Evolutionary conservation across 2,797 vertebrate genomes (phyloP).

Genomic region (Chelon labrosus): DNA sequence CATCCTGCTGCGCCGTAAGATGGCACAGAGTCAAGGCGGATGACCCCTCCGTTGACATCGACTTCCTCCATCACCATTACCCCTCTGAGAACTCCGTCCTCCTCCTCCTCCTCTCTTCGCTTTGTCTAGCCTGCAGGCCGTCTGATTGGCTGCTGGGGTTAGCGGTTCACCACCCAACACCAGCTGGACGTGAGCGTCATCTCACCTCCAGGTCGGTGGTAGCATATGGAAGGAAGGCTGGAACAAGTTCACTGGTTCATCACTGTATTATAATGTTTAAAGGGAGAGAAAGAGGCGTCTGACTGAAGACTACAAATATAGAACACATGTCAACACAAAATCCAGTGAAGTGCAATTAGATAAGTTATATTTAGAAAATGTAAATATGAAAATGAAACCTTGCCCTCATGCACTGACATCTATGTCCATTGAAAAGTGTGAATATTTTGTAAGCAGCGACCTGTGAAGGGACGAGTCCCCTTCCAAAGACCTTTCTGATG

Average conservation of each 20-base stretch:
- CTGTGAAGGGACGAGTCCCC: constrained; percentile 66
- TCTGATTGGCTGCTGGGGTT: constrained; percentile 63
- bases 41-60: constrained; percentile 50
- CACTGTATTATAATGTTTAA: constrained; percentile 23
- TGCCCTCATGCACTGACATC: constrained; percentile 16
- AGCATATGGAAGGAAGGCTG: constrained; percentile 64
- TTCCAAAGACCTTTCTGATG: constrained; percentile 78
- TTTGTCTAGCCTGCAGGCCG: constrained; percentile 10
- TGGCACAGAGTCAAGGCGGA: constrained; percentile 53
- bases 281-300: constrained; percentile 20
- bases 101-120: constrained; percentile 9
- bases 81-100: constrained; percentile 12
- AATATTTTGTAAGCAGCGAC: constrained; percentile 58
- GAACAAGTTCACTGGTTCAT: constrained; percentile 42
- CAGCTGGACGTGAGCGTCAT: constrained; percentile 44
- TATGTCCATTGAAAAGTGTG: constrained; percentile 28
- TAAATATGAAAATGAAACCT: constrained; percentile 16
- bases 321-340: constrained; percentile 11
- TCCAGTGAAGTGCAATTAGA: constrained; percentile 22
- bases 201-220: constrained; percentile 54
- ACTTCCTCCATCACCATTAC: constrained; percentile 60
- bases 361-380: constrained; percentile 13
- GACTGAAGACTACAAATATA: constrained; percentile 30
- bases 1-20: constrained; percentile 53
- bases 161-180: constrained; percentile 50